Percentiles rank a stretch among this genome's conserved stretches.
Conservation (phyloP, 2,797 vertebrate species). For the Gila robusta region DNA sequence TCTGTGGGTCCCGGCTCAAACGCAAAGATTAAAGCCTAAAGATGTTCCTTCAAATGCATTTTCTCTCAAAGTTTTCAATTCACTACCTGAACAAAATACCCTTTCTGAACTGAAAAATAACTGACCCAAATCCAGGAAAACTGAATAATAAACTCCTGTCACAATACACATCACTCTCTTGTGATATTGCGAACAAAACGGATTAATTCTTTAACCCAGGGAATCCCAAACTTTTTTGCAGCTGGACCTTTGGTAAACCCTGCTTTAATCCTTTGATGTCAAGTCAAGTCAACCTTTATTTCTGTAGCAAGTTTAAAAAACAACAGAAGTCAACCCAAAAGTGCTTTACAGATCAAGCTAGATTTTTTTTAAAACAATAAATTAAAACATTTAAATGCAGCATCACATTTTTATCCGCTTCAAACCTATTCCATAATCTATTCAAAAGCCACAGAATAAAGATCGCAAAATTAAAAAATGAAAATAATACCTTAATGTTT, state of each 20-base stretch:
- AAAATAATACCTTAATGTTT: neutral
- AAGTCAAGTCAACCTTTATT: too few relatives aligned
- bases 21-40: conserved; percentile 14
- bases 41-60: conserved; percentile 2
- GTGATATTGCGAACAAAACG: neutral
- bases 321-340: too few relatives aligned
- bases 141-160: neutral
- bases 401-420: too few relatives aligned
- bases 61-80: conserved; percentile 10
- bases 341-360: too few relatives aligned
- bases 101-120: neutral
- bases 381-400: too few relatives aligned
- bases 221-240: too few relatives aligned
- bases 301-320: too few relatives aligned
- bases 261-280: neutral
- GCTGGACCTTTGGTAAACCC: neutral
- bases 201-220: too few relatives aligned
- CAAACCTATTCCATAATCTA: too few relatives aligned
- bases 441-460: too few relatives aligned
- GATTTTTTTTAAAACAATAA: too few relatives aligned
- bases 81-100: neutral
- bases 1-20: conserved; percentile 5
- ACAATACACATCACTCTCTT: neutral
- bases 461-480: neutral
- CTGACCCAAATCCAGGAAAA: conserved; percentile 31